Evolutionary conservation across 2,113 vertebrate species (phyloP), one percentile per base, ranked within the genome.

Genomic region (Tetrax tetrax): DNA sequence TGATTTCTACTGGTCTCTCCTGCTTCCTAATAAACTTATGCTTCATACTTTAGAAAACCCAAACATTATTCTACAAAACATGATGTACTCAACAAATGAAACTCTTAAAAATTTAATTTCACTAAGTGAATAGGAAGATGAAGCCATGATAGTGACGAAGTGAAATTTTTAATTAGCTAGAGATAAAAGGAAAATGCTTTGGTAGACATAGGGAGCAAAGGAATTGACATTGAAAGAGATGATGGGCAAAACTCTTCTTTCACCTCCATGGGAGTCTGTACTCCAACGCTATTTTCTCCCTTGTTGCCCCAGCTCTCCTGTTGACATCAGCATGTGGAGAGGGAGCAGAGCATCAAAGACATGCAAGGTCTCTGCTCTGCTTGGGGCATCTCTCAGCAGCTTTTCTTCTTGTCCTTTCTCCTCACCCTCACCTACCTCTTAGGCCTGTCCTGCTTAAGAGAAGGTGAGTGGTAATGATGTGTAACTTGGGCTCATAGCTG

Each of bases 401-500:
- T 47, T 18, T 50, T 61, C n/a, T 77, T 69, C n/a, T 77, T 69
- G 48, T 7, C 20, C 59, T 64, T 82, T 64, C 60, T 63, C 31
- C 38, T 57, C 29, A 41, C 27, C 23, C 13, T 82, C 54, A 59
- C 10, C 6, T 57, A 41, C 27, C 17, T 57, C 47, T 76, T n/a
- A 51, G 0, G 1, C 23, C 23, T 19, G 27, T n/a, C 41, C 21
- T 7, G 7, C n/a, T 61, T 45, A 47, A 80, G 41, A 38, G 38
- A 38, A 64, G 47, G 33, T 3, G 0, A 10, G 7, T 16, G 48
- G 21, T 8, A 75, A 56, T 12, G 28, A 23, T 60, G n/a, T 5
- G 1, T n/a, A 54, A 17, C 24, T 23, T 54, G 41, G 61, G 12
- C 12, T 70, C 21, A 11, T 22, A 11, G 6, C 8, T 0, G 0